phyloP scores from a whole-genome alignment of 1,140 invertebrate genomes.

The Drosophila mojavensis region DNA sequence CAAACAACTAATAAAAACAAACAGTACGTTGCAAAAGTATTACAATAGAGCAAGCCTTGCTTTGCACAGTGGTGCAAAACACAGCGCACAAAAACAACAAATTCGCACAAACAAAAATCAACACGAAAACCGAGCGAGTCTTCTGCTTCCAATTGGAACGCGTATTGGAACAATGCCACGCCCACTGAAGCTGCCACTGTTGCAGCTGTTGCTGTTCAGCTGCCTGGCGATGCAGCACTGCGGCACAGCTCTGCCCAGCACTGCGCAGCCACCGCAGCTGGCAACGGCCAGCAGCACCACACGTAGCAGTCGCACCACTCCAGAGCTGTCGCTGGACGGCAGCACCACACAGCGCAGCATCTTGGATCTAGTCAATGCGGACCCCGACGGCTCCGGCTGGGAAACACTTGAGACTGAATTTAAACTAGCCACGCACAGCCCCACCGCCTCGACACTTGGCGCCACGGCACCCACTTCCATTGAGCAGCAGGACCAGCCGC shows the following conservation, averaged over 20 bases:
- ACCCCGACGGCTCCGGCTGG: constrained; percentile 54
- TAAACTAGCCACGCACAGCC: constrained; percentile 38
- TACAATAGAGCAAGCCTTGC: constrained; percentile 12
- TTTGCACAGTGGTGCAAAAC: constrained; percentile 59
- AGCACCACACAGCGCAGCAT: constrained; percentile 29
- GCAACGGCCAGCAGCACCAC: constrained; percentile 9
- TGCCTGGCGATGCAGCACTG: constrained; percentile 62
- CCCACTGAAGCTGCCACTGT: constrained; percentile 57
- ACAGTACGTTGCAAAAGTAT: neutral
- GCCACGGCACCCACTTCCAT: constrained; percentile 73
- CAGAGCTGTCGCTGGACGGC: constrained; percentile 9
- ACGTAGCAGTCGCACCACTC: constrained; percentile 23
- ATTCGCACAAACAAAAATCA: constrained; percentile 43
- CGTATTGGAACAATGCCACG: constrained; percentile 49
- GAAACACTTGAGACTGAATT: constrained; percentile 78
- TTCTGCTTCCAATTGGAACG: constrained; percentile 6
- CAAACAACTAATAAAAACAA: constrained; percentile 3
- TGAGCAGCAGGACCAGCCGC: constrained; percentile 80
- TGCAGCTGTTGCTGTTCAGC: constrained; percentile 64
- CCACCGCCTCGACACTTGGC: constrained; percentile 25
- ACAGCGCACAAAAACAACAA: constrained; percentile 10
- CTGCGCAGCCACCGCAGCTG: constrained; percentile 20
- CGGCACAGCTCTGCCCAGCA: constrained; percentile 55
- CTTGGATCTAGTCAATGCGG: constrained; percentile 64
- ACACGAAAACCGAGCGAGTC: neutral